phyloP scores from a whole-genome alignment of 2,113 vertebrate species.

The Phyllostomus discolor region DNA sequence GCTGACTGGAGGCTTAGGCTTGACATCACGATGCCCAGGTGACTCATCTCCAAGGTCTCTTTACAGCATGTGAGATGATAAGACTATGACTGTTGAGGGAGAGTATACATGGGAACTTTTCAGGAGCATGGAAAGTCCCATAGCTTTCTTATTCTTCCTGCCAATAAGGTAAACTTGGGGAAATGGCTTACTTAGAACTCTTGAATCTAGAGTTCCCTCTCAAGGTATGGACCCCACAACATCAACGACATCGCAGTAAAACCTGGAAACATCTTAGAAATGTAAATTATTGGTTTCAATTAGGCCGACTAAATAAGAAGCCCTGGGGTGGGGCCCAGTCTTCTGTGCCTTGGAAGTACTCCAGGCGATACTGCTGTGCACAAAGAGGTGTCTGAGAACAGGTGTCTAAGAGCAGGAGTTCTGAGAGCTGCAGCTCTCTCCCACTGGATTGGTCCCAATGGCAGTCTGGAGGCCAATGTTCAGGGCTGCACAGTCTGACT shows the following conservation, averaged over 20 bases:
- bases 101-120: background rate
- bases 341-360: background rate
- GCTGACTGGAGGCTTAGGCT: background rate
- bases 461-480: background rate
- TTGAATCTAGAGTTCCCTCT: background rate
- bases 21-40: background rate
- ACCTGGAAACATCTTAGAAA: background rate
- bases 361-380: no score
- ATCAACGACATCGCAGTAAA: background rate
- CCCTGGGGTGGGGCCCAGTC: background rate
- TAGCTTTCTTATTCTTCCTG: background rate
- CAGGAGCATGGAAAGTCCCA: background rate
- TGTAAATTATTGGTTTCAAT: background rate
- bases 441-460: background rate
- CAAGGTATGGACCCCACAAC: no score
- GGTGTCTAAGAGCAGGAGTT: fast-evolving
- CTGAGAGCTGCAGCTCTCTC: background rate
- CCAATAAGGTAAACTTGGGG: background rate
- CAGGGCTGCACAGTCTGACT: background rate
- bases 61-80: background rate
- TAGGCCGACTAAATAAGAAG: background rate
- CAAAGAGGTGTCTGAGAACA: background rate
- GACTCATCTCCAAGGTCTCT: background rate
- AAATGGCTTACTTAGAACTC: background rate
- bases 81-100: background rate